These are phyloP conservation scores for Tragelaphus imberbis DNA, from an alignment of 2,113 vertebrate genomes.

Conservation along the genomic window DNA sequence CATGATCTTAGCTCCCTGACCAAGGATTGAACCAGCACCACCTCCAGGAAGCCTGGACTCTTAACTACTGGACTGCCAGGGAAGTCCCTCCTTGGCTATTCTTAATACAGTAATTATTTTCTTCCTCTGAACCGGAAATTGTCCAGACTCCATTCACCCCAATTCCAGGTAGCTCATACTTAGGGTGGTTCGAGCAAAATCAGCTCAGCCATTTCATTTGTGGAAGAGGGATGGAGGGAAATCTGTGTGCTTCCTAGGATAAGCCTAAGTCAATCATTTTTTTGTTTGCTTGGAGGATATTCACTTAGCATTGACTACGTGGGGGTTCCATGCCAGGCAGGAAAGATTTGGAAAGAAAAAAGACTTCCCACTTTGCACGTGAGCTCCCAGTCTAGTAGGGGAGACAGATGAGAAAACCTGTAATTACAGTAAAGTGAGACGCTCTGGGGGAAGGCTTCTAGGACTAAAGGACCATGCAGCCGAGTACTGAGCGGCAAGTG, in stretches of 20 bases:
- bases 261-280: neutral
- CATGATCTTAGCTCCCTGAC: neutral
- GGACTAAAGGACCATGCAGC: neutral
- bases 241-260: neutral
- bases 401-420: neutral
- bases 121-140: neutral
- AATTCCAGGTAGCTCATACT: neutral
- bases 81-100: neutral
- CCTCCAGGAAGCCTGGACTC: neutral
- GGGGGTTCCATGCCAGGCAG: neutral
- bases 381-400: neutral
- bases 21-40: neutral
- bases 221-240: neutral
- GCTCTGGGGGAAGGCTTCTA: neutral
- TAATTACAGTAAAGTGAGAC: accelerated
- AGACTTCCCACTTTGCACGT: too few relatives aligned
- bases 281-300: neutral
- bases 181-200: neutral
- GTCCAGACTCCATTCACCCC: neutral
- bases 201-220: neutral
- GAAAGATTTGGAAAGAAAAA: neutral
- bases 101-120: neutral
- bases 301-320: neutral
- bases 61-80: neutral
- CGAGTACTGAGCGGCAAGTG: neutral